Base-by-base conservation (phyloP, 2,113 vertebrate genomes). In the Danionella cerebrum region DNA sequence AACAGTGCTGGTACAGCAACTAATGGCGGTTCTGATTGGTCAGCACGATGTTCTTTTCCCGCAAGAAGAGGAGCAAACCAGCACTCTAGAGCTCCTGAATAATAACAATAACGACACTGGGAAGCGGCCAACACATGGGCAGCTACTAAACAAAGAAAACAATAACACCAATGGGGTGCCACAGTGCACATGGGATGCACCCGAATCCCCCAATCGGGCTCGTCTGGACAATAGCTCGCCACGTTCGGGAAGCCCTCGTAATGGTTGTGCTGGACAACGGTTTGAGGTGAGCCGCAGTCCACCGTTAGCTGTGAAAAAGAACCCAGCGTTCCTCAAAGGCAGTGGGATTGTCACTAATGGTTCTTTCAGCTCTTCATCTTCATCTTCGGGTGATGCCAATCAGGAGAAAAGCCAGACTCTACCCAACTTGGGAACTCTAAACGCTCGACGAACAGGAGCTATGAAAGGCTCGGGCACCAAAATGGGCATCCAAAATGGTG, bases 301-400 rank as follows among this genome's bases (percentile, higher is more conserved):
- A 0, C 94, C 95, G 0, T 83, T 91, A 54, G 90, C 69, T 2
- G 86, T 98, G 10, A 98, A 97, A 72, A 98, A 98, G 83, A 98
- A 98, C 71, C 94, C 94, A 0, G 94, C 95, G 1, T 96, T 96
- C 79, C 93, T 82, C 52, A 98, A 98, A 81, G 96, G 96, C 11
- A 96, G 95, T 0, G 96, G 96, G 12, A 98, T 98, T 13, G 96
- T 98, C 67, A 98, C 96, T 33, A 98, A 98, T 0, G 96, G 96
- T 2, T 98, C 96, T 14, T 98, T 98, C 76, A 98, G 96, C 87
- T 95, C 92, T 71, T 88, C 89, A 0, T 82, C 85, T 0, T 91
- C 92, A 21, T 87, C 88, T 0, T 84, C 83, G 0, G 82, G 84
- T 0, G 90, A 92, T 18, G 74, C 79, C 3, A 82, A 73, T 13